Evolutionary conservation across 2,888 invertebrate genomes (phyloP), one percentile per base, ranked within the genome.

Genomic region (Chouioia cunea): DNA sequence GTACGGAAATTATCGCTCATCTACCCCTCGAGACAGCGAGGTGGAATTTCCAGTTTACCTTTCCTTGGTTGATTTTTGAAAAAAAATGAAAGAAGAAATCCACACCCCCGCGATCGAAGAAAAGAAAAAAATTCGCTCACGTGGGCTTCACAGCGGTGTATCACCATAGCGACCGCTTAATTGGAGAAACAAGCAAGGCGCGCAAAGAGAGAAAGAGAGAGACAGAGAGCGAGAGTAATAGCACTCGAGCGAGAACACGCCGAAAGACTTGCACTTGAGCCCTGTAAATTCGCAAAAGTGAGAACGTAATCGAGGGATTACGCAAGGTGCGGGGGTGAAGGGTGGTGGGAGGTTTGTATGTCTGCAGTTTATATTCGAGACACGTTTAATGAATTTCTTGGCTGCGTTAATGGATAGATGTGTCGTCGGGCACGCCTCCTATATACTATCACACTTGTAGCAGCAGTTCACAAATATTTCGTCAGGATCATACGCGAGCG

Each of bases 101-200:
- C 27, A 10, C 23, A 10, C 22, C 15, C 23, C 14, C 27, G 54
- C 54, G 36, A 22, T 54, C 50, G 16, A 20, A 16, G 16, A 50
- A 20, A 18, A 50, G 48, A 18, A 12, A 20, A 18, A 50, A 16
- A 48, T 15, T 8, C 10, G 18, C 20, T 50, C 16, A 10, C 50
- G 18, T 50, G 50, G 16, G 8, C 4, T 15, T 48, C 48, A 48
- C 22, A 77, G 76, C 76, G n/a, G 76, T 71, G 73, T 73, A 81
- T 82, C 81, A 76, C 81, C 82, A 82, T 82, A 81, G 82, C 81
- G 81, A 81, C 82, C 79, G 79, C 78, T 82, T 81, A 81, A 81
- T 82, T 81, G 80, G 80, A 81, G 77, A 81, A 80, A 79, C 79
- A 80, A 78, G 77, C 79, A 77, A 76, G 76, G 18, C 10, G 18